Conservation (phyloP, 2,797 vertebrate species). For the Danio albolineatus region DNA sequence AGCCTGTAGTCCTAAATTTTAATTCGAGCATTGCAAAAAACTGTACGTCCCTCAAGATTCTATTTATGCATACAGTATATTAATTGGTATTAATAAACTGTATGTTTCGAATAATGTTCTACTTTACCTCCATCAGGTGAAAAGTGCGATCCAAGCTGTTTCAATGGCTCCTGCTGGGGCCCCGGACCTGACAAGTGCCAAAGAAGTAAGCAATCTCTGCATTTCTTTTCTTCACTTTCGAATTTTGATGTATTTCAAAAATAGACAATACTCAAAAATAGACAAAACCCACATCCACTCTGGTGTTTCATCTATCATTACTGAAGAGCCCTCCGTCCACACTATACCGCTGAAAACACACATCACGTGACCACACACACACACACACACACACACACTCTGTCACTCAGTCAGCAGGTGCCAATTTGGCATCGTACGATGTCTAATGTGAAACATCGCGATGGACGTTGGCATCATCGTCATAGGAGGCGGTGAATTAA, state of each 20-base stretch:
- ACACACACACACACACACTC: too few species aligned
- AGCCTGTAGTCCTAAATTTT: slow-evolving; percentile 66
- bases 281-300: too few species aligned
- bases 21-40: slow-evolving; percentile 35
- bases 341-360: too few species aligned
- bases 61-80: background rate
- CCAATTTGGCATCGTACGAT: too few species aligned
- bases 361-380: too few species aligned
- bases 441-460: too few species aligned
- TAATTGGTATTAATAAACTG: slow-evolving; percentile 15
- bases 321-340: too few species aligned
- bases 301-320: too few species aligned
- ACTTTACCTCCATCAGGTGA: slow-evolving; percentile 75
- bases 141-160: slow-evolving; percentile 84
- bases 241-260: background rate
- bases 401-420: too few species aligned
- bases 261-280: background rate
- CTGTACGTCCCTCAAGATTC: slow-evolving; percentile 80
- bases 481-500: too few species aligned
- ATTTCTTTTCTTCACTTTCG: background rate
- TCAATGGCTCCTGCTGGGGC: slow-evolving; percentile 91
- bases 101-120: background rate
- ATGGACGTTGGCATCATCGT: too few species aligned
- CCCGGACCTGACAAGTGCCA: slow-evolving; percentile 89
- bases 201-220: slow-evolving; percentile 81